Conservation (phyloP, 2,888 invertebrate genomes). For the Hofmannophila pseudospretella region DNA sequence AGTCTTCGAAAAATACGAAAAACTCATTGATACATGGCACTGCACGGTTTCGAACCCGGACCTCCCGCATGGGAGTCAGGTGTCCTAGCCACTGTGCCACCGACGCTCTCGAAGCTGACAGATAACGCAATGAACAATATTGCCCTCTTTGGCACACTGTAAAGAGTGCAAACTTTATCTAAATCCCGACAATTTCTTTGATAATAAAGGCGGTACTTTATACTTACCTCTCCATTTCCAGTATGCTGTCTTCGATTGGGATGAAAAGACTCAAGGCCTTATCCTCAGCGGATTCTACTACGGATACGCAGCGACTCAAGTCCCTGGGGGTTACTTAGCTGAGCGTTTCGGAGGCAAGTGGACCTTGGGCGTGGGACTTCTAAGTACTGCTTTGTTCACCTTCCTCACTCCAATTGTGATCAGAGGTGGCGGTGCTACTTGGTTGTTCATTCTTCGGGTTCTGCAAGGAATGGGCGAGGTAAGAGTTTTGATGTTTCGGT, state of each 20-base stretch:
- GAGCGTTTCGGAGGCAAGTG: constrained; percentile 92
- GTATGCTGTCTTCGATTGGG: constrained; percentile 80
- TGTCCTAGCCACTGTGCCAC: too few species aligned
- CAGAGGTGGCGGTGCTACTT: constrained; percentile 63
- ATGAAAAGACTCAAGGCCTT: constrained; percentile 82
- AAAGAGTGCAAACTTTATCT: too few species aligned
- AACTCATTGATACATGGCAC: too few species aligned
- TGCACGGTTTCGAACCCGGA: too few species aligned
- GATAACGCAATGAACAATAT: too few species aligned
- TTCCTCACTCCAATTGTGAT: constrained; percentile 87
- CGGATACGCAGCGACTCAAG: constrained; percentile 89
- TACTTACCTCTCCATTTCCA: constrained; percentile 21
- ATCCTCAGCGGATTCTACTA: constrained; percentile 90
- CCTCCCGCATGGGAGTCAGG: too few species aligned
- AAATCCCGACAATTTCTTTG: too few species aligned
- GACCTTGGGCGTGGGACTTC: constrained; percentile 87
- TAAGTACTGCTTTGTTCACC: constrained; percentile 89
- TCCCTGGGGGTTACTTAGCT: constrained; percentile 90
- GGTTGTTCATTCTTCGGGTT: constrained; percentile 78
- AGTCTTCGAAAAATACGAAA: too few species aligned
- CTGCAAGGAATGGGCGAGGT: constrained; percentile 89
- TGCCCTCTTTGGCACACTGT: too few species aligned
- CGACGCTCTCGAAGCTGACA: too few species aligned
- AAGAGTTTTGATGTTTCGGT: constrained; percentile 3
- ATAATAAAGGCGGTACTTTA: background rate